A percentile compares a stretch with the other conserved stretches of the same genome.
phyloP scores from a whole-genome alignment of 2,888 invertebrate genomes.

The Patella pellucida region DNA sequence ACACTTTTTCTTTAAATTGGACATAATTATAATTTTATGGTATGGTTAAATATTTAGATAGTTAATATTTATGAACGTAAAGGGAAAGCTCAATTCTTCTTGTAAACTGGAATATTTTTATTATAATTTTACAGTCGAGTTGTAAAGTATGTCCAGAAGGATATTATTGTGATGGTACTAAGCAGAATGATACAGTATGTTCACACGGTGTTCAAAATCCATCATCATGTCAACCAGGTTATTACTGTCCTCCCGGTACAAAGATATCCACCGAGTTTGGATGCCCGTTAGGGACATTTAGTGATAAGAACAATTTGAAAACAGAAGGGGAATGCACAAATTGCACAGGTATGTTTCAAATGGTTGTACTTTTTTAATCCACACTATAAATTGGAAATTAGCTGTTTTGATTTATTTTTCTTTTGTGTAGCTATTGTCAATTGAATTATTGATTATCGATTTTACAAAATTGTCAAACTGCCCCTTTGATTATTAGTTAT shows the following conservation, averaged over 20 bases:
- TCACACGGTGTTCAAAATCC: constrained; percentile 67
- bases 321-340: constrained; percentile 52
- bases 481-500: too few species aligned
- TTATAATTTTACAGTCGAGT: constrained; percentile 41
- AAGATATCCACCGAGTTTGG: constrained; percentile 53
- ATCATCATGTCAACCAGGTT: constrained; percentile 55
- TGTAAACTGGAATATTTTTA: neutral
- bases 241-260: constrained; percentile 63
- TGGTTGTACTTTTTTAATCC: too few species aligned
- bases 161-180: constrained; percentile 65
- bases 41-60: neutral
- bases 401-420: too few species aligned
- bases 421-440: too few species aligned
- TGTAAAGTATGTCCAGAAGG: constrained; percentile 63
- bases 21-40: too few species aligned
- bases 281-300: constrained; percentile 65
- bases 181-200: constrained; percentile 63
- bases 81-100: neutral
- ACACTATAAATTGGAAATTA: too few species aligned
- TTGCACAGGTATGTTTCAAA: constrained; percentile 47
- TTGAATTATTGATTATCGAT: too few species aligned
- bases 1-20: too few species aligned
- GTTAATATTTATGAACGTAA: neutral
- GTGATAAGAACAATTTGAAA: constrained; percentile 44
- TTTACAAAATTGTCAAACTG: too few species aligned